phyloP scores from a whole-genome alignment of 2,113 vertebrate species.

The Phaethon lepturus region DNA sequence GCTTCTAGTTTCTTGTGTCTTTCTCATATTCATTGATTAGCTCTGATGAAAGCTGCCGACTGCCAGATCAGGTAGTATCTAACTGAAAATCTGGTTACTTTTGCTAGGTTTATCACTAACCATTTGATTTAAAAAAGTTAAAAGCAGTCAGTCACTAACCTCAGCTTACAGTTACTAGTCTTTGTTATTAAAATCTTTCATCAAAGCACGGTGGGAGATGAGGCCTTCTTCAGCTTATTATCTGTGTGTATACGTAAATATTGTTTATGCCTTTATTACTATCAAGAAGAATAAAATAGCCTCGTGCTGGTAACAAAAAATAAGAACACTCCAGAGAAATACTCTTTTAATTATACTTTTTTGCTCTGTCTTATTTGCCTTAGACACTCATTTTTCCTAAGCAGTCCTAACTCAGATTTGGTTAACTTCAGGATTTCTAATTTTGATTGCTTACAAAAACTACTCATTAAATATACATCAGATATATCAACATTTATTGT shows the following conservation, averaged over 20 bases:
- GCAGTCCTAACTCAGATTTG: not conserved
- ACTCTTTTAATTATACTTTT: not conserved
- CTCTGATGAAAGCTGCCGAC: not conserved
- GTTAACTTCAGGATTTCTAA: not conserved
- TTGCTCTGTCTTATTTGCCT: not conserved
- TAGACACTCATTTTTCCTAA: not conserved
- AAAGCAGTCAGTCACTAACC: not conserved
- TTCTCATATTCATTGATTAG: not conserved
- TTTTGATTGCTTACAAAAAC: not conserved
- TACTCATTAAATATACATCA: slow-evolving; percentile 5
- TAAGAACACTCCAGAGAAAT: not conserved
- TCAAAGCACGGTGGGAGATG: not conserved
- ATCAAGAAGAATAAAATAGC: not conserved
- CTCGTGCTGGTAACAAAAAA: not conserved
- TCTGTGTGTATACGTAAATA: not conserved
- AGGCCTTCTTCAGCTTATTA: not conserved
- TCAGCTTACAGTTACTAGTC: not conserved
- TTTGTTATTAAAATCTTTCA: not conserved
- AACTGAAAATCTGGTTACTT: not conserved
- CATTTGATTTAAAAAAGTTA: not conserved
- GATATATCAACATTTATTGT: not conserved
- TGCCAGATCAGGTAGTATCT: not conserved
- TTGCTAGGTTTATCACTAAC: not conserved
- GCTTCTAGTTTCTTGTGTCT: not conserved
- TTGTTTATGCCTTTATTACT: not conserved